These are phyloP conservation scores for Potamarius usumacintae DNA, from an alignment of 2,113 vertebrate genomes.

Conservation along the genomic window DNA sequence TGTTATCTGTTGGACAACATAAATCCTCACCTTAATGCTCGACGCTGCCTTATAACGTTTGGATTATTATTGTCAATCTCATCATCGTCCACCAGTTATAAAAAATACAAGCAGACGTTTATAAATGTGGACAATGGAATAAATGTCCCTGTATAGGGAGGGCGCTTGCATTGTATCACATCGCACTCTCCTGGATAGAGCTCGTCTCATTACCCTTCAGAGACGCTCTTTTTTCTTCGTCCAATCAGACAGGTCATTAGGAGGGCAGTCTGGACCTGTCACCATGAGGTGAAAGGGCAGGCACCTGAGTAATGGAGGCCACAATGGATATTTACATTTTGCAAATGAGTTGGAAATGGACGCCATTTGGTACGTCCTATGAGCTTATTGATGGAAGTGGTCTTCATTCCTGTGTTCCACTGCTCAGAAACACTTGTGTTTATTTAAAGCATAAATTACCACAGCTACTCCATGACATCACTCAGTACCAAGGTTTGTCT, in stretches of 20 bases:
- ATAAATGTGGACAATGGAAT: constrained; percentile 2
- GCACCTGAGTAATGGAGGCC: constrained; percentile 28
- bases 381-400: background rate
- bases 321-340: constrained; percentile 17
- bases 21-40: background rate
- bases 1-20: constrained; percentile 10
- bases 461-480: background rate
- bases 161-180: background rate
- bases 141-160: background rate
- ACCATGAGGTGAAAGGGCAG: constrained; percentile 27
- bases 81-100: background rate
- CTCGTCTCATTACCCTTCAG: constrained; percentile 46
- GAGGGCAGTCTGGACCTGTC: constrained; percentile 43
- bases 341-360: background rate
- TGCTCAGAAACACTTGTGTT: background rate
- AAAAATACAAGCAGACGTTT: background rate
- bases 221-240: constrained; percentile 41
- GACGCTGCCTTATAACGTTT: background rate
- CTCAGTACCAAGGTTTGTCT: background rate
- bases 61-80: background rate
- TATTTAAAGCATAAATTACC: background rate
- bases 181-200: constrained; percentile 28
- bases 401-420: background rate
- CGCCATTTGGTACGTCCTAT: background rate
- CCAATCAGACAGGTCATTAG: constrained; percentile 52